Evolutionary conservation across 2,888 invertebrate species (phyloP), one percentile per base, ranked within the genome.

Genomic region (Hirtodrosophila confusa): DNA sequence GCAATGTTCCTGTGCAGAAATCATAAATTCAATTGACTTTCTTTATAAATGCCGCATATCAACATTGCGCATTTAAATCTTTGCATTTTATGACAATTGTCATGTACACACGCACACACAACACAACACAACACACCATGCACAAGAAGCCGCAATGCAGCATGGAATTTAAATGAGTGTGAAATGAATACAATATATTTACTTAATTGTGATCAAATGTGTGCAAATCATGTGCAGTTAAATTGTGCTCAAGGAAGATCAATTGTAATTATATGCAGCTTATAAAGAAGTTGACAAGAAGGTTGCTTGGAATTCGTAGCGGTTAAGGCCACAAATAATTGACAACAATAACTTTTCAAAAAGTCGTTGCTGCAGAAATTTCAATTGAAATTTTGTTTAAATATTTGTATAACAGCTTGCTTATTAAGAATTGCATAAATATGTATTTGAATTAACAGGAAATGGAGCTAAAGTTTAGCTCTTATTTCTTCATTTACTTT

Each of bases 121-220:
- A 31, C 9, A 31, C 27, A 27, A 27, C 5, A 27, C 27, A 27
- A 27, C 27, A 27, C 17, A 31, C 31, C 31, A 31, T 31, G 7
- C 31, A 31, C 31, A 31, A 31, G 29, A 17, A 31, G 9, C 27
- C 39, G 48, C 43, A 51, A 36, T 60, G 63, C 76, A 62, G 85
- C 65, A 24, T 49, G 73, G 80, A 80, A 80, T 80, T 69, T 76
- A 29, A 80, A 80, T 80, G 58, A 86, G 80, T 65, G 79, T 29
- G 24, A 41, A 40, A 54, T 57, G 27, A 56, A 86, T 39, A 55
- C 40, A 49, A 31, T 31, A 31, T 7, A 17, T 17, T 17, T 17
- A 17, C 17, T 17, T 17, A 37, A 48, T 12, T 65, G 75, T 70
- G 67, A 60, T 56, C 47, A 82, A 68, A 51, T 62, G 40, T 70